Evolutionary conservation across 2,888 invertebrate genomes (phyloP).

Genomic region (Nebria brevicollis): DNA sequence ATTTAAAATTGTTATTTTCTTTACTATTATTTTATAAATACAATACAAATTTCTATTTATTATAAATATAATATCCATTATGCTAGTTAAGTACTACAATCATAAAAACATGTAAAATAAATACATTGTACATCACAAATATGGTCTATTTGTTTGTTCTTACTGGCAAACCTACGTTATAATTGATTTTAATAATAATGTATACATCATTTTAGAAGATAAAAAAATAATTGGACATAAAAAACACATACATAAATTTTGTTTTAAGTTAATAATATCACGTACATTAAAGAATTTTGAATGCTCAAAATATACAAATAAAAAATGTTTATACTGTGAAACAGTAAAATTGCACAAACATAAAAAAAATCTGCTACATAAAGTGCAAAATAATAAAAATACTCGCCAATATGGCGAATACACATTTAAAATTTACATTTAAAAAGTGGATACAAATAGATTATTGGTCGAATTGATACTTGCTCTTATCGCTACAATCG

Average conservation of each 20-base stretch:
- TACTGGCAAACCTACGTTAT: slow-evolving; percentile 38
- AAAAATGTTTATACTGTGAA: slow-evolving; percentile 16
- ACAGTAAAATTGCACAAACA: slow-evolving; percentile 22
- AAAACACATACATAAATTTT: neutral
- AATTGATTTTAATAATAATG: slow-evolving; percentile 14
- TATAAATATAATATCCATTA: slow-evolving; percentile 46
- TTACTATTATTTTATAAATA: slow-evolving; percentile 37
- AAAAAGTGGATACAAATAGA: slow-evolving; percentile 17
- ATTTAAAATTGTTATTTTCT: slow-evolving; percentile 39
- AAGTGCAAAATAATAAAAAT: slow-evolving; percentile 3
- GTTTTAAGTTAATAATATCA: neutral
- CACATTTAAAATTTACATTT: neutral
- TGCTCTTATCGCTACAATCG: neutral
- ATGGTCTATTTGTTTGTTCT: slow-evolving; percentile 42
- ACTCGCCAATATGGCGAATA: slow-evolving; percentile 35
- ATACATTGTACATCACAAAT: slow-evolving; percentile 47
- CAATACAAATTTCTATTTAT: slow-evolving; percentile 43
- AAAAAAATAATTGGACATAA: slow-evolving; percentile 5
- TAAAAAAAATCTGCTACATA: neutral
- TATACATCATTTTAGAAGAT: slow-evolving; percentile 21
- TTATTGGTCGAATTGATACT: neutral
- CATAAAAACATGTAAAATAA: slow-evolving; percentile 46
- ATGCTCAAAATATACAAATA: slow-evolving; percentile 6
- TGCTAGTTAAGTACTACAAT: slow-evolving; percentile 43
- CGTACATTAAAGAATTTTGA: neutral